Base-by-base conservation (phyloP, 2,888 invertebrate species). In the Mesodorylaimus sp. region DNA sequence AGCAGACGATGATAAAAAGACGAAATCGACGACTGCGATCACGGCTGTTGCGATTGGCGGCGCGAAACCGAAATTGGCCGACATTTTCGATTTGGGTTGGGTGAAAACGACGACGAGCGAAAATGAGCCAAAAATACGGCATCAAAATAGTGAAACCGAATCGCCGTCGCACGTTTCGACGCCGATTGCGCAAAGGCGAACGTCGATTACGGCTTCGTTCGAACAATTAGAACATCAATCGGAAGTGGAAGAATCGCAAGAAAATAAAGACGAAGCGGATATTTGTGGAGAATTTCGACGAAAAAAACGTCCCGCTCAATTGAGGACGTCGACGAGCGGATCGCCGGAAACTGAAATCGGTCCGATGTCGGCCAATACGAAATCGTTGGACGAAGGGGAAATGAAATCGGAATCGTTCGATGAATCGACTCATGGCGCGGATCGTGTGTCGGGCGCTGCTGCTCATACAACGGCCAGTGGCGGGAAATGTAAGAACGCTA, bases 121-220 rank as follows among this genome's bases (percentile, higher is more conserved):
- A 32, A 32, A 32, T 32, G 10, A 32, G 7, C 16, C 16, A 32
- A 32, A 32, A 16, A 7, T 7, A 32, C 32, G 32, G 16, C 32
- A 32, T 32, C 32, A 32, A 32, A 32, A 16, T 7, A 7, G 32
- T 16, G 10, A 16, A 32, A 16, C 16, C 32, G 10, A 16, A 16
- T 7, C 32, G 16, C 16, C 32, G n/a, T n/a, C n/a, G n/a, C n/a
- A n/a, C n/a, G n/a, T n/a, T 50, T 61, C 63, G 29, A 56, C 58
- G 47, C 53, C 50, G 55, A 56, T 37, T 43, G 41, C 24, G 43
- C 27, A 59, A 58, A 54, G 59, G 58, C 46, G 57, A 60, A 60
- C 43, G 59, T 75, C 50, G 76, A 76, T 50, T 75, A 74, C 32
- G 77, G 77, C 57, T 76, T 76, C 60, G 73, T 75, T 49, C 76